Percentiles rank a stretch among this genome's conserved stretches.
phyloP scores from a whole-genome alignment of 2,113 vertebrate genomes.

The Oxygymnocypris stewartii region DNA sequence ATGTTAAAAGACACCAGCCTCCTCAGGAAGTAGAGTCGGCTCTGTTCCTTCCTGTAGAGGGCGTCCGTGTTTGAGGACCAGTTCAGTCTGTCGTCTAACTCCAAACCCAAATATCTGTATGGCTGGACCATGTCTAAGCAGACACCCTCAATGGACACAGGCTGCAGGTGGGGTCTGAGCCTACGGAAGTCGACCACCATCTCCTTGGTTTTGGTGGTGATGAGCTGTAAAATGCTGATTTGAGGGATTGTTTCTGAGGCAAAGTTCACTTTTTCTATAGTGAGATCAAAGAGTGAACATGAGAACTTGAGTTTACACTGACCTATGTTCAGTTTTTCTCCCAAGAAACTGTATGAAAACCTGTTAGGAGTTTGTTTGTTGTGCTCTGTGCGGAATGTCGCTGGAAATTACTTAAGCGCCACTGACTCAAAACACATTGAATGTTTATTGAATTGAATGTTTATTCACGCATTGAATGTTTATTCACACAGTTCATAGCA shows the following conservation, averaged over 20 bases:
- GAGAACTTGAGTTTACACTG: neutral
- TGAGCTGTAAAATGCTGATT: too few relatives aligned
- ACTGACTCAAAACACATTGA: neutral
- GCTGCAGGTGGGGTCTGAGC: too few relatives aligned
- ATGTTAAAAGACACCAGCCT: too few relatives aligned
- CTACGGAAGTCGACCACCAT: too few relatives aligned
- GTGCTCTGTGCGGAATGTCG: neutral
- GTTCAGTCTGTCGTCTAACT: too few relatives aligned
- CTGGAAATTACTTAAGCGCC: neutral
- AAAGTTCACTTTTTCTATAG: constrained; percentile 9
- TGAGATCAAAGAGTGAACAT: constrained; percentile 28
- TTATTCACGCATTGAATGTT: neutral
- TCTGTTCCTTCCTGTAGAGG: too few relatives aligned
- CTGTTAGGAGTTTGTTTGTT: neutral
- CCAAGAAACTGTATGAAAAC: neutral
- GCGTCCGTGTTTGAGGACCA: too few relatives aligned
- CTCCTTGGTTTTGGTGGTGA: too few relatives aligned
- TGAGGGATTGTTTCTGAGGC: constrained; percentile 6
- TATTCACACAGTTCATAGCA: neutral
- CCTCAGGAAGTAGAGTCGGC: too few relatives aligned
- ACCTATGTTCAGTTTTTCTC: neutral
- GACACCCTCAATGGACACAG: too few relatives aligned
- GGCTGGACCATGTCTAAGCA: too few relatives aligned
- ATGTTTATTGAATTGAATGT: neutral
- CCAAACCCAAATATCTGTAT: too few relatives aligned